Evolutionary conservation across 2,888 invertebrate species (phyloP).

Genomic region (Stenolophus ochropezus): DNA sequence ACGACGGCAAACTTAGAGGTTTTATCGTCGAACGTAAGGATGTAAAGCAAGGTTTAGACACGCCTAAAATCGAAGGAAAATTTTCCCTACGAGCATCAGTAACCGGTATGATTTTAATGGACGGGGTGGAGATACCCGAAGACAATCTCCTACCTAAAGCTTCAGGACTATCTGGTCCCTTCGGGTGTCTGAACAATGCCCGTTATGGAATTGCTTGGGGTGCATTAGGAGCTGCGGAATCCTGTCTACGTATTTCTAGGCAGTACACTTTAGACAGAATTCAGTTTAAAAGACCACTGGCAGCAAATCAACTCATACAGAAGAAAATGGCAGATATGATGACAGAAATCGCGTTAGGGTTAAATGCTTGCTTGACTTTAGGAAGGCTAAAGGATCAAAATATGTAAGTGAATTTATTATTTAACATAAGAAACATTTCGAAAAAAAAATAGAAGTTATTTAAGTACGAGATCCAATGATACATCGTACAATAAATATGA

Average conservation of each 20-base stretch:
- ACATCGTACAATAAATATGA: too few species aligned
- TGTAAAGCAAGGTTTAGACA: constrained; percentile 85
- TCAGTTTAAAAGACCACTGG: constrained; percentile 95
- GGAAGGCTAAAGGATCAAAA: constrained; percentile 92
- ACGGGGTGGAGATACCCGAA: constrained; percentile 95
- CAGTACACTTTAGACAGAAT: constrained; percentile 93
- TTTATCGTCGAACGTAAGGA: constrained; percentile 92
- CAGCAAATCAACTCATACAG: constrained; percentile 97
- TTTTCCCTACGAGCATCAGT: constrained; percentile 95
- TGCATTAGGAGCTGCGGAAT: constrained; percentile 95
- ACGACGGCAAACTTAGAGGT: constrained; percentile 88
- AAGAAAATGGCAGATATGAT: constrained; percentile 98
- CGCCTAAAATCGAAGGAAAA: constrained; percentile 96
- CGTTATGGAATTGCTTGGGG: constrained; percentile 99
- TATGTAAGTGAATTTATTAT: constrained; percentile 72
- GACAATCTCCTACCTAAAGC: constrained; percentile 91
- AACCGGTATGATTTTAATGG: constrained; percentile 98
- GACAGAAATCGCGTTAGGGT: constrained; percentile 93
- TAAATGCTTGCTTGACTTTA: constrained; percentile 91
- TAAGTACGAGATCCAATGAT: too few species aligned
- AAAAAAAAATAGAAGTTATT: too few species aligned
- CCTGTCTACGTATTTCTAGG: constrained; percentile 91
- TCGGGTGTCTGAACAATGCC: constrained; percentile 97
- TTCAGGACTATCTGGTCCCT: constrained; percentile 91
- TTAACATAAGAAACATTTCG: too few species aligned